Evolutionary conservation across 37 sponge, comb jelly and placozoan species (phyloP).

Genomic region (Geodia barretti): DNA sequence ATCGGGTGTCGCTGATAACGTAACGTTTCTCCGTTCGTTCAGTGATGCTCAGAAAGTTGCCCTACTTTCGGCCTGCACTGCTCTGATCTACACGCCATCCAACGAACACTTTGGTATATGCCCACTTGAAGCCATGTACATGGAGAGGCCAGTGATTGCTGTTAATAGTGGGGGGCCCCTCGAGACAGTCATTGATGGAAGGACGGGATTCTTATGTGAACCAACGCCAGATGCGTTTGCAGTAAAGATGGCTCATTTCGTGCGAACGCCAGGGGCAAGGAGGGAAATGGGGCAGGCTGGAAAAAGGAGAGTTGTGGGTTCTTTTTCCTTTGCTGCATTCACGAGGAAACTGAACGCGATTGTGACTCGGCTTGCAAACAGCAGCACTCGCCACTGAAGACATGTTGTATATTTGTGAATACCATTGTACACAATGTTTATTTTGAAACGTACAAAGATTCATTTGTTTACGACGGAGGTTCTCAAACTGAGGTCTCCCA

Average conservation of each 20-base stretch:
- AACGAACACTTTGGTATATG: conserved; percentile 99
- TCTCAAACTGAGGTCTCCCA: no score
- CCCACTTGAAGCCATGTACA: conserved; percentile 98
- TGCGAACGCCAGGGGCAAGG: not conserved
- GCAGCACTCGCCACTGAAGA: not conserved
- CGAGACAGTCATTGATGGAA: conserved; percentile 84
- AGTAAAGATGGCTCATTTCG: conserved; percentile 64
- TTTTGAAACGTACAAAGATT: no score
- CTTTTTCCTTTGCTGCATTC: conserved; percentile 90
- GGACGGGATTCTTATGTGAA: conserved; percentile 89
- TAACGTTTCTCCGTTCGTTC: conserved; percentile 89
- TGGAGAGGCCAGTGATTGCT: conserved; percentile 91
- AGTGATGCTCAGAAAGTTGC: conserved; percentile 71
- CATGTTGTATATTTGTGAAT: no score
- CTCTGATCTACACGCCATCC: conserved; percentile 92
- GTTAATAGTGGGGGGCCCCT: conserved; percentile 95
- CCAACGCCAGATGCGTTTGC: conserved; percentile 76
- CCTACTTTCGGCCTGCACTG: conserved; percentile 67
- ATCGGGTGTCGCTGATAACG: conserved; percentile 54
- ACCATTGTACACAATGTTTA: no score
- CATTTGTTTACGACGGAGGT: no score
- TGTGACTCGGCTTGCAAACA: conserved; percentile 2
- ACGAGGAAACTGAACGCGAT: conserved; percentile 57
- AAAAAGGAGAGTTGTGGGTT: conserved; percentile 51
- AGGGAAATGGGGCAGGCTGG: conserved; percentile 69